phyloP scores from a whole-genome alignment of 37 sponge, comb jelly and placozoan species.

The Spongia lamella region DNA sequence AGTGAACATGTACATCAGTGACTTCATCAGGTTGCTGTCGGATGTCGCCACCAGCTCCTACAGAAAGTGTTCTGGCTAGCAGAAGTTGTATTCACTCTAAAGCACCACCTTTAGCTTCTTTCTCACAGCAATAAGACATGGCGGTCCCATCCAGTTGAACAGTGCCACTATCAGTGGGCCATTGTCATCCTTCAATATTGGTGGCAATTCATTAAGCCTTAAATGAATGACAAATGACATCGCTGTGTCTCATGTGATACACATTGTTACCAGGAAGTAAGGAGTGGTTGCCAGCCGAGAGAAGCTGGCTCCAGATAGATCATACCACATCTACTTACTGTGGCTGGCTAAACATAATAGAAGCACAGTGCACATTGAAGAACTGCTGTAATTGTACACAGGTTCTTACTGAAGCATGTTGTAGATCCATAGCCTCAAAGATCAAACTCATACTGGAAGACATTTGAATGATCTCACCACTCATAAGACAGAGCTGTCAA shows the following conservation, averaged over 20 bases:
- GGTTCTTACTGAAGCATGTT: conserved; percentile 95
- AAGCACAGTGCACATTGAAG: neutral
- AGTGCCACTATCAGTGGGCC: conserved; percentile 51
- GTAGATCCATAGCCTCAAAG: conserved; percentile 94
- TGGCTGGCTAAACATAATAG: conserved; percentile 80
- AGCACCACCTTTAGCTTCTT: conserved; percentile 64
- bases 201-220: conserved; percentile 65
- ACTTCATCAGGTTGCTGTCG: conserved; percentile 63
- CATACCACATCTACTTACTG: conserved; percentile 99
- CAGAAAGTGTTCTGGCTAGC: too few relatives aligned
- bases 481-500: conserved; percentile 91
- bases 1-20: conserved; percentile 80
- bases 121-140: conserved; percentile 62
- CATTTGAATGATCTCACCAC: conserved; percentile 99
- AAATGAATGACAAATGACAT: conserved; percentile 2
- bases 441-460: conserved; percentile 94
- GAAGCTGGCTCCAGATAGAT: conserved; percentile 93
- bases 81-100: neutral
- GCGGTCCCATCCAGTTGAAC: conserved; percentile 81
- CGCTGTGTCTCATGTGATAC: too few relatives aligned
- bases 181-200: conserved; percentile 38
- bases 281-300: conserved; percentile 91
- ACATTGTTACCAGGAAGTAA: conserved; percentile 74
- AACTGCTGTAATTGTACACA: neutral
- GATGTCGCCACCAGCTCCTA: conserved; percentile 72